A percentile compares a stretch with the other conserved stretches of the same genome.
Evolutionary conservation across 2,797 vertebrate species (phyloP).

Genomic region (Sebastes iracundus): DNA sequence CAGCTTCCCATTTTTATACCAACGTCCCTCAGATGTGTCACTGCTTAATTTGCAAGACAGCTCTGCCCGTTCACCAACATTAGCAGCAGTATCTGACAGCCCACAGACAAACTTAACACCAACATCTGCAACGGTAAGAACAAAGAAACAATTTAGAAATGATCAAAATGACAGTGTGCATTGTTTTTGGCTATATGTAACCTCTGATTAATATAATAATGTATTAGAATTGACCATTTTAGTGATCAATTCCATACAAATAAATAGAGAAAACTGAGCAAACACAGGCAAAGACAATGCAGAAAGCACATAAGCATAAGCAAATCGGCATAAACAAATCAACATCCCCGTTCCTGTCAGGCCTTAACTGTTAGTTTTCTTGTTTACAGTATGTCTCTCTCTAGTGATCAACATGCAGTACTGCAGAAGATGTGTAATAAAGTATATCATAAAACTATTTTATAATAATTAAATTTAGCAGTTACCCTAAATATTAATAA

Average conservation of each 20-base stretch:
- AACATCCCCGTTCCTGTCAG: background rate
- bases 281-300: background rate
- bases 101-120: slow-evolving; percentile 82
- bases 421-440: background rate
- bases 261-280: background rate
- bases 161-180: background rate
- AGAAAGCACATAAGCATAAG: background rate
- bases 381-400: background rate
- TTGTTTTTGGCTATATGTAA: background rate
- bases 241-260: background rate
- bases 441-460: background rate
- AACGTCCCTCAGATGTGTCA: slow-evolving; percentile 80
- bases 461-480: background rate
- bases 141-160: background rate
- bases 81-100: slow-evolving; percentile 79
- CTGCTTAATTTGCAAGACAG: slow-evolving; percentile 86
- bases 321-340: background rate
- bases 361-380: background rate
- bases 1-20: slow-evolving; percentile 90
- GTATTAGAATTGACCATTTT: background rate
- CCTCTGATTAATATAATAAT: background rate
- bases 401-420: background rate
- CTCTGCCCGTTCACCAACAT: slow-evolving; percentile 78
- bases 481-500: background rate
- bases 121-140: slow-evolving; percentile 53